These are phyloP conservation scores for Bovichtus variegatus DNA, from an alignment of 2,797 vertebrate genomes.

Conservation along the genomic window DNA sequence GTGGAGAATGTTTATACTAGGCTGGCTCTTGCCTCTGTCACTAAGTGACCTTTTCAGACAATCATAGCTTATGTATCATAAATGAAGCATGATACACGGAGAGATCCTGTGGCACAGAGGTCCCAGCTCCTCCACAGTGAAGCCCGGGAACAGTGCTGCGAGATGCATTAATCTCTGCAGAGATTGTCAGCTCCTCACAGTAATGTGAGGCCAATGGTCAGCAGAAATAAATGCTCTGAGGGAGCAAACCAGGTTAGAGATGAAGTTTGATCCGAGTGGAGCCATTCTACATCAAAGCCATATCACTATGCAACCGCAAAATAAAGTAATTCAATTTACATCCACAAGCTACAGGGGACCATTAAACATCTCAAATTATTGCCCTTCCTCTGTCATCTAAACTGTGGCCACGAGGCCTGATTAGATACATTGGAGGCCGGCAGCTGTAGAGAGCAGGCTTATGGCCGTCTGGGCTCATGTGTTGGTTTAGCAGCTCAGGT, in stretches of 20 bases:
- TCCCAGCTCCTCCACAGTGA: neutral
- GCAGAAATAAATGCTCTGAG: slow-evolving; percentile 48
- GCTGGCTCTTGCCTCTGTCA: neutral
- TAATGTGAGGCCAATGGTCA: slow-evolving; percentile 43
- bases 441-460: slow-evolving; percentile 5
- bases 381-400: slow-evolving; percentile 40
- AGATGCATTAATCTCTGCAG: slow-evolving; percentile 48
- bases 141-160: slow-evolving; percentile 3
- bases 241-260: slow-evolving; percentile 57
- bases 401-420: slow-evolving; percentile 32
- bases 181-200: slow-evolving; percentile 43
- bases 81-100: slow-evolving; percentile 15
- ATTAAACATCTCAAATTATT: slow-evolving; percentile 49
- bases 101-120: neutral
- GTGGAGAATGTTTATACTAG: neutral
- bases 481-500: slow-evolving; percentile 26
- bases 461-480: slow-evolving; percentile 22
- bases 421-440: slow-evolving; percentile 40
- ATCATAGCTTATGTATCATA: neutral
- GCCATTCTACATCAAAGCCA: slow-evolving; percentile 40
- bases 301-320: slow-evolving; percentile 35
- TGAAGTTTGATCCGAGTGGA: slow-evolving; percentile 33
- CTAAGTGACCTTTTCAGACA: slow-evolving; percentile 2
- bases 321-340: slow-evolving; percentile 60
- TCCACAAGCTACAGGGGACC: slow-evolving; percentile 35